A percentile compares a stretch with the other conserved stretches of the same genome.
phyloP scores from a whole-genome alignment of 2,797 vertebrate species.

The Brachymystax lenok region DNA sequence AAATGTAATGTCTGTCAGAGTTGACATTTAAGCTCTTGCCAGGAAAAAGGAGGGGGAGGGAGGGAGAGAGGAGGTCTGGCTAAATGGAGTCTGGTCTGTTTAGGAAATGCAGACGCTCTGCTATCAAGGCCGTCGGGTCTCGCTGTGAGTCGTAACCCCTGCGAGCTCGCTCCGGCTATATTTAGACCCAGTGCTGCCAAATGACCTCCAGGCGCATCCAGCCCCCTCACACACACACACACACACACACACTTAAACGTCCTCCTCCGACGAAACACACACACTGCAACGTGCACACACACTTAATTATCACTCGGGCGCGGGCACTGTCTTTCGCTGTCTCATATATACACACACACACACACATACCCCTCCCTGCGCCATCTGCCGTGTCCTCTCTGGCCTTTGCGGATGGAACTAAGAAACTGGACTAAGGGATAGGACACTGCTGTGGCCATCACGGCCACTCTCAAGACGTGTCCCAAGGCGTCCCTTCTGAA shows the following conservation, averaged over 20 bases:
- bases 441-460: neutral
- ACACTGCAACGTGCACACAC: neutral
- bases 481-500: neutral
- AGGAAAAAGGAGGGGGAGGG: neutral
- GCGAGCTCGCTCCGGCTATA: neutral
- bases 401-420: neutral
- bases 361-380: constrained; percentile 13
- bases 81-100: neutral
- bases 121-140: neutral
- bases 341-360: neutral
- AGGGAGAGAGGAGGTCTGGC: neutral
- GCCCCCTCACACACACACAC: neutral
- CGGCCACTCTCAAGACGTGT: neutral
- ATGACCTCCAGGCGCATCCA: constrained; percentile 10
- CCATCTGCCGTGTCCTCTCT: constrained; percentile 17
- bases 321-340: neutral
- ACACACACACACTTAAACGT: neutral
- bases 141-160: constrained; percentile 11
- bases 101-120: neutral
- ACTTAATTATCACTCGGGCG: neutral
- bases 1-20: neutral
- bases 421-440: neutral
- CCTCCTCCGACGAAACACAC: neutral
- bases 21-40: neutral
- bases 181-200: constrained; percentile 16